Evolutionary conservation across 2,797 vertebrate genomes (phyloP), one percentile per base, ranked within the genome.

Genomic region (Ammospiza maritima): DNA sequence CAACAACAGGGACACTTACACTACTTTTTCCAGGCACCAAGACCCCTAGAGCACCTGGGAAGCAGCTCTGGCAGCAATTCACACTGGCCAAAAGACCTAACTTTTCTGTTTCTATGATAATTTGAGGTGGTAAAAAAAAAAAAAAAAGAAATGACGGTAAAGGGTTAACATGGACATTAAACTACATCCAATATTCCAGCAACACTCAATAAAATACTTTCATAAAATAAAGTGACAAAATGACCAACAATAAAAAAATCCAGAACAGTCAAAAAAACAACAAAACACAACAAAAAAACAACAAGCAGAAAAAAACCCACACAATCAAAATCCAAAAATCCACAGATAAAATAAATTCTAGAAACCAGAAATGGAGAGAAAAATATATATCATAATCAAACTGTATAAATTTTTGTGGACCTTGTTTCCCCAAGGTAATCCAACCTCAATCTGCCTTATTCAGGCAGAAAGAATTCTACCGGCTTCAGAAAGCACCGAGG

Each of bases 1-100:
- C 51, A 81, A 48, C 27, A 53, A 12, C 27, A 51, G 0, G 0
- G 77, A 48, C 48, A 66, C 10, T 54, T 38, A 16, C 4, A n/a
- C 27, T 38, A 5, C 13, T 66, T 53, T 36, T 75, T 42, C 18
- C 47, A 58, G 56, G 62, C 38, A 85, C 34, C 19, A 57, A 23
- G 19, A 51, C 29, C 47, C n/a, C 8, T 16, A 20, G 26, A 48
- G n/a, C 17, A 7, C 23, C 38, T 27, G 64, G 36, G 44, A 66
- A 73, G n/a, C 13, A 86, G 61, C 48, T 78, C 45, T 60, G 30
- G 23, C 25, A 92, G 30, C 32, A 40, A 44, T 42, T 64, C 51
- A 56, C 20, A 34, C 19, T 32, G 26, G 40, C 12, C 70, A 48
- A 78, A 90, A 70, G 2, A 57, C 34, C 11, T 34, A 2, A 29